phyloP scores from a whole-genome alignment of 2,888 invertebrate genomes.

The Corbicula japonica region DNA sequence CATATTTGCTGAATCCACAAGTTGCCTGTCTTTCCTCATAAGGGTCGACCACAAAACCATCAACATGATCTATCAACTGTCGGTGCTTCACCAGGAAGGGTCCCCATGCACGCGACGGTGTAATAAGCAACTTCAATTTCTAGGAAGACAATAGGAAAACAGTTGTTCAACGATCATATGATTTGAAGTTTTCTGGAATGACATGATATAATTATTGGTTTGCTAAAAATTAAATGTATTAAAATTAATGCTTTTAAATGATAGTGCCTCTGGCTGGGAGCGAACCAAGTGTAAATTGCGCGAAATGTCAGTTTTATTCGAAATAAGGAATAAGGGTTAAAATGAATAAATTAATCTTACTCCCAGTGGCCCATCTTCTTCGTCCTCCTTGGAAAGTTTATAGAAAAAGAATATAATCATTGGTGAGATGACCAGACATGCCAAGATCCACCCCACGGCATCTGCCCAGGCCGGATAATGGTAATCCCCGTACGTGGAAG shows the following conservation, averaged over 20 bases:
- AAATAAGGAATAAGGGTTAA: too few relatives aligned
- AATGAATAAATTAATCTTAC: conserved; percentile 45
- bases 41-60: conserved; percentile 80
- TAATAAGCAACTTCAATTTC: conserved; percentile 73
- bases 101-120: conserved; percentile 79
- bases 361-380: conserved; percentile 53
- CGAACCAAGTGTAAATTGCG: too few relatives aligned
- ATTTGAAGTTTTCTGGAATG: too few relatives aligned
- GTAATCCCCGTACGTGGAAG: conserved; percentile 83
- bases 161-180: too few relatives aligned
- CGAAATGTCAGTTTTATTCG: too few relatives aligned
- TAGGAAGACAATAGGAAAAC: conserved; percentile 53
- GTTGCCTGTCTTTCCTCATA: conserved; percentile 53
- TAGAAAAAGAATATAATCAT: conserved; percentile 81
- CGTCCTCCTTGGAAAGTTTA: conserved; percentile 72
- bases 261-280: too few relatives aligned
- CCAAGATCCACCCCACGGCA: conserved; percentile 84
- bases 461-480: conserved; percentile 84
- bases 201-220: too few relatives aligned
- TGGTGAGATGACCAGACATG: conserved; percentile 77
- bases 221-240: too few relatives aligned
- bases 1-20: conserved; percentile 42
- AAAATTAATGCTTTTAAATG: too few relatives aligned
- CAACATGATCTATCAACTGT: conserved; percentile 75
- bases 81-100: conserved; percentile 79